These are phyloP conservation scores for Thera britannica DNA, from an alignment of 2,888 invertebrate species.

Conservation along the genomic window DNA sequence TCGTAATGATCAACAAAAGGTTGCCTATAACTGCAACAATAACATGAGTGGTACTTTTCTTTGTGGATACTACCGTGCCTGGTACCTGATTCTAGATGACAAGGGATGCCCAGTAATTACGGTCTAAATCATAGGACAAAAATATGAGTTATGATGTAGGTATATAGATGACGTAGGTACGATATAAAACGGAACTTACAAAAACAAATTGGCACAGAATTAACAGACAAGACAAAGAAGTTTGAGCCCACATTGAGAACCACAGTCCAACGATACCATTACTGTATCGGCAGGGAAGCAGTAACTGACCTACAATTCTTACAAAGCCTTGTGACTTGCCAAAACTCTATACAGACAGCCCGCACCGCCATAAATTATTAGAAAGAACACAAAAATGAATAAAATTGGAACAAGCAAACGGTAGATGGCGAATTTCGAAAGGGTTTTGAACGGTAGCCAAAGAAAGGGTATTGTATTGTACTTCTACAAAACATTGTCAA, in stretches of 20 bases:
- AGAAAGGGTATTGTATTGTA: constrained; percentile 60
- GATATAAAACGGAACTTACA: no score
- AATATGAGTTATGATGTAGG: no score
- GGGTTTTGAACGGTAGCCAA: constrained; percentile 61
- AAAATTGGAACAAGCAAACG: constrained; percentile 74
- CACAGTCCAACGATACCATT: constrained; percentile 50
- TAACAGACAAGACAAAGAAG: neutral
- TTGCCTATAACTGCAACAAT: no score
- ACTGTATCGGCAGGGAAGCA: constrained; percentile 57
- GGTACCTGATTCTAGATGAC: no score
- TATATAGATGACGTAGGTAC: no score
- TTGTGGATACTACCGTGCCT: no score
- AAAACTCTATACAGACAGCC: constrained; percentile 60
- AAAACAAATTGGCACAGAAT: no score
- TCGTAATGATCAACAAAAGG: no score
- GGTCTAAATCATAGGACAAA: no score
- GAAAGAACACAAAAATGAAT: constrained; percentile 46
- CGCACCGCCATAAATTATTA: constrained; percentile 74
- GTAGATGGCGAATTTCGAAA: constrained; percentile 69
- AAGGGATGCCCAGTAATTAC: no score
- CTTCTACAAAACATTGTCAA: constrained; percentile 44
- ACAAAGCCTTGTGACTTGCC: constrained; percentile 79
- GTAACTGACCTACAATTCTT: constrained; percentile 78
- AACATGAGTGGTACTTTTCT: no score
- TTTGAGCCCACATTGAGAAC: constrained; percentile 53